Percentiles rank a stretch among this genome's conserved stretches.
These are phyloP conservation scores for Temnopleurus reevesii DNA, from an alignment of 53 echinoderm and acorn worm species.

Conservation along the genomic window DNA sequence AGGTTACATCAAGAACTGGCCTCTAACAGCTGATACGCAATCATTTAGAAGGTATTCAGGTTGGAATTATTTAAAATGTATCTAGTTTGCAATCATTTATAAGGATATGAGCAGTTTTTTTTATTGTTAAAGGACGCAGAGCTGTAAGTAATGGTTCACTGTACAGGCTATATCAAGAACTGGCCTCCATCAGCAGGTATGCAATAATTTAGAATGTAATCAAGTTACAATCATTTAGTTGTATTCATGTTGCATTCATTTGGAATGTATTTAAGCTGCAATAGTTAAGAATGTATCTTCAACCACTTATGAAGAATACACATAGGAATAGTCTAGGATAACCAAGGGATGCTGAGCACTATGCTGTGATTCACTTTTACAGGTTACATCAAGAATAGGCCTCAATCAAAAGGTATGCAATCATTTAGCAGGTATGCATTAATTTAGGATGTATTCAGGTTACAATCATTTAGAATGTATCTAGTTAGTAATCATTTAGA, in stretches of 20 bases:
- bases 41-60: constrained; percentile 48
- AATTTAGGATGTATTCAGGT: too few species aligned
- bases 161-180: constrained; percentile 42
- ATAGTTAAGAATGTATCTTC: not conserved
- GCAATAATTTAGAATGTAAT: too few species aligned
- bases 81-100: too few species aligned
- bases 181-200: constrained; percentile 42
- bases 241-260: too few species aligned
- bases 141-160: constrained; percentile 43
- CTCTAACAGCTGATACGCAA: constrained; percentile 86
- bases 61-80: not conserved
- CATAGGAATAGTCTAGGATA: too few species aligned
- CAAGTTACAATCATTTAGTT: too few species aligned
- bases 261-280: too few species aligned
- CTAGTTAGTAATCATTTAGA: not conserved
- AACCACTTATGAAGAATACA: too few species aligned
- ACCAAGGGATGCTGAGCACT: too few species aligned
- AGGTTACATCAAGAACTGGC: constrained; percentile 96
- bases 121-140: constrained; percentile 33
- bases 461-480: not conserved
- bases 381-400: too few species aligned
- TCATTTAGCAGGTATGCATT: not conserved
- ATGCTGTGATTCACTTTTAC: too few species aligned
- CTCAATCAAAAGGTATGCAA: not conserved
- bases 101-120: constrained; percentile 32